Evolutionary conservation across 1,140 invertebrate species (phyloP).

Genomic region (Euschistus heros): DNA sequence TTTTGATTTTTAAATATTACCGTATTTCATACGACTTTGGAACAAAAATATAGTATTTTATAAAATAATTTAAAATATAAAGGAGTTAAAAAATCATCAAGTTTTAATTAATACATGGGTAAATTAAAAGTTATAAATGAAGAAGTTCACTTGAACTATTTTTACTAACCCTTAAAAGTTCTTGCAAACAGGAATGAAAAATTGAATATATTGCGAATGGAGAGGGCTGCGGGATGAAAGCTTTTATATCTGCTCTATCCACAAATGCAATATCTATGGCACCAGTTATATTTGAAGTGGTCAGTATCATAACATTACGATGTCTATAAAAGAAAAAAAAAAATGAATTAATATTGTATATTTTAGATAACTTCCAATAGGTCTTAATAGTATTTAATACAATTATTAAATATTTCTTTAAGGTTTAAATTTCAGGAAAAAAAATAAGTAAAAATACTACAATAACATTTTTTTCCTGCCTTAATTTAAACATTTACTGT

Average conservation of each 20-base stretch:
- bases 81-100: constrained; percentile 10
- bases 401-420: no score
- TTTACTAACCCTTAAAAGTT: constrained; percentile 59
- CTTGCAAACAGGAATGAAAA: constrained; percentile 61
- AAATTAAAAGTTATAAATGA: constrained; percentile 28
- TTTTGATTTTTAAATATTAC: no score
- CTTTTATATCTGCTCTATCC: constrained; percentile 90
- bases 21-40: no score
- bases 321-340: constrained; percentile 38
- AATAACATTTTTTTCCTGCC: no score
- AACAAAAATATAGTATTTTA: no score
- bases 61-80: no score
- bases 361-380: neutral
- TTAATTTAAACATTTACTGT: no score
- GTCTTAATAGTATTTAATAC: neutral
- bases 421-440: no score
- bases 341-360: neutral
- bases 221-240: constrained; percentile 77
- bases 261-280: constrained; percentile 92
- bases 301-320: constrained; percentile 85
- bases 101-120: constrained; percentile 12
- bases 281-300: constrained; percentile 90
- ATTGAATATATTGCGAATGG: constrained; percentile 69
- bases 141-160: constrained; percentile 16
- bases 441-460: no score